Base-by-base conservation (phyloP, 1,140 invertebrate genomes). In the Conopomorpha cramerella region DNA sequence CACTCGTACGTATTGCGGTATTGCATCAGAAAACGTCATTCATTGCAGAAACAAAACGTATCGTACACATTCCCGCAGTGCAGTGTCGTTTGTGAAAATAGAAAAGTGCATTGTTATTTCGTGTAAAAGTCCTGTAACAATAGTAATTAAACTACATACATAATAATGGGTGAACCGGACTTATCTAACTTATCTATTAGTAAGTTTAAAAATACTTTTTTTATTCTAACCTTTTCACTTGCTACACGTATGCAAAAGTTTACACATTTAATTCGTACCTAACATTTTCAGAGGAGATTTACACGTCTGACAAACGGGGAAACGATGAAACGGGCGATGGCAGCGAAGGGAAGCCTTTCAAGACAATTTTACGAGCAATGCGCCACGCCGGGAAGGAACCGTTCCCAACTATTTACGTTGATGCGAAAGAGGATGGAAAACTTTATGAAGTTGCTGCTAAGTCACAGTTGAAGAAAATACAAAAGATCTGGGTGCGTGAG, bases 401-500 rank as follows among this genome's bases (percentile, higher is more conserved):
- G 44, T 96, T 90, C 79, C 95, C 95, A 2, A 79, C 82, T 2
- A 95, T 99, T 45, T 95, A 90, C 61, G 90, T 92, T 28, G 94
- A 98, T 68, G 82, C 85, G 4, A 95, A 93, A 74, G 86, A 91
- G 45, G 85, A 89, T 30, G 78, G 77, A 41, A 81, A 82, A 55
- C 73, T 77, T 8, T 98, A 84, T 70, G 93, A 96, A 46, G 77
- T 85, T 2, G 90, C 88, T 14, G 87, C 95, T 0, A 97, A 98
- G 66, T 89, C 95, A 0, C 96, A 98, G 54, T 54, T 99, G 30
- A 99, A 99, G 55, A 99, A 99, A 73, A 82, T 93, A 1, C 86
- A 90, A 23, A 98, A 98, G 70, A 84, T 96, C 10, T 98, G 88
- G 83, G 68, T 84, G 1, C 81, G 91, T 48, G 94, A 98, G 54